Percentiles rank a stretch among this genome's conserved stretches.
Evolutionary conservation across 2,888 invertebrate genomes (phyloP).

Genomic region (Orchesellides sinensis): DNA sequence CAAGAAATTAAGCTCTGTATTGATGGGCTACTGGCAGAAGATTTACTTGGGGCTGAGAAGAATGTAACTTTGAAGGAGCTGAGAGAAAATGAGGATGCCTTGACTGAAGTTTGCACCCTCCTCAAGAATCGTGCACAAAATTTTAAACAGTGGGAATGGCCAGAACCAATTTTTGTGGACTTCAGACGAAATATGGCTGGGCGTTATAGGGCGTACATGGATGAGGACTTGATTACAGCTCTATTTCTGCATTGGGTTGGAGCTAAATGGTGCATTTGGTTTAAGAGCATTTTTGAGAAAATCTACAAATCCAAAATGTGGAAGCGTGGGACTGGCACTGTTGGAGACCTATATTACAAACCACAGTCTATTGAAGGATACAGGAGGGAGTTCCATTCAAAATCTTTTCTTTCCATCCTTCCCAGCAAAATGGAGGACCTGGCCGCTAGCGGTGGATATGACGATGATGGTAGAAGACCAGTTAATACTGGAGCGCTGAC

Average conservation of each 20-base stretch:
- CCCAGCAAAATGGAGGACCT: slow-evolving; percentile 49
- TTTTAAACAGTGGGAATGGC: slow-evolving; percentile 60
- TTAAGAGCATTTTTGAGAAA: slow-evolving; percentile 35
- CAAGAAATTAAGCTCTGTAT: slow-evolving; percentile 57
- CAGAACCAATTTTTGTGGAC: slow-evolving; percentile 32
- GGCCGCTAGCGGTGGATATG: slow-evolving; percentile 10
- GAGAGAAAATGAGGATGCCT: slow-evolving; percentile 56
- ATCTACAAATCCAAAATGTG: slow-evolving; percentile 66
- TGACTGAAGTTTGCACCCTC: slow-evolving; percentile 64
- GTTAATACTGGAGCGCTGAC: not conserved
- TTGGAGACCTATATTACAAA: slow-evolving; percentile 25
- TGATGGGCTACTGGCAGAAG: slow-evolving; percentile 56
- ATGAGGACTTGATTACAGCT: slow-evolving; percentile 69
- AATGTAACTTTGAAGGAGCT: slow-evolving; percentile 59
- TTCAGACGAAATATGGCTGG: slow-evolving; percentile 66
- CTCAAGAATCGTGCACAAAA: slow-evolving; percentile 60
- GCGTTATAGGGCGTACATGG: slow-evolving; percentile 61
- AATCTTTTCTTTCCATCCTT: slow-evolving; percentile 51
- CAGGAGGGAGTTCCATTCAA: slow-evolving; percentile 41
- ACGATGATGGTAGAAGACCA: slow-evolving; percentile 2
- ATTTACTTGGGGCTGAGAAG: slow-evolving; percentile 52
- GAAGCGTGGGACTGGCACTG: slow-evolving; percentile 39
- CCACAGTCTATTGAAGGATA: slow-evolving; percentile 45
- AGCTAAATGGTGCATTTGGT: slow-evolving; percentile 38
- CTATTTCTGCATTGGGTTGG: slow-evolving; percentile 67